Conservation (phyloP, 2,797 vertebrate genomes). For the Protonibea diacanthus region DNA sequence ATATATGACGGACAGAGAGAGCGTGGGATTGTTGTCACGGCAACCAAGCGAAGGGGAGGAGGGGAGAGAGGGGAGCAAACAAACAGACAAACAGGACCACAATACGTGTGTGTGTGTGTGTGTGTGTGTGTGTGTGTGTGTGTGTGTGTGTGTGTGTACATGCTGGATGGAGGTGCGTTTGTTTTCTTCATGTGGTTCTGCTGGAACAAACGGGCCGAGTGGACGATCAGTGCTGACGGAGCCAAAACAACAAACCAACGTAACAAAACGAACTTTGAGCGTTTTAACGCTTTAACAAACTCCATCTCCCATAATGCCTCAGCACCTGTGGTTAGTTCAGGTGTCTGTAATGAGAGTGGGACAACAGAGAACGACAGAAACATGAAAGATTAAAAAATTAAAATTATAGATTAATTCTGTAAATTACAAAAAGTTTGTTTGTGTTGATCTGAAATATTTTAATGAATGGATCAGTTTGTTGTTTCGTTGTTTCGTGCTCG, state of each 20-base stretch:
- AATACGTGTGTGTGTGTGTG: background rate
- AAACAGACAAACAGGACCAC: conserved; percentile 32
- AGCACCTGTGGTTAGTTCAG: no score
- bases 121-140: conserved; percentile 1
- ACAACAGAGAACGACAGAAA: no score
- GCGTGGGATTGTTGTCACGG: conserved; percentile 63
- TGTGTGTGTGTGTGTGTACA: conserved; percentile 11
- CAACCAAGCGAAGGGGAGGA: background rate
- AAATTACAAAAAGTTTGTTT: no score
- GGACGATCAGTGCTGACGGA: conserved; percentile 33
- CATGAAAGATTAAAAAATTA: background rate
- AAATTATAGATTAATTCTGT: no score
- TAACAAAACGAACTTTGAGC: background rate
- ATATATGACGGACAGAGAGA: conserved; percentile 34
- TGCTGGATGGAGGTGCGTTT: conserved; percentile 26
- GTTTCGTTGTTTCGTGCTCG: background rate
- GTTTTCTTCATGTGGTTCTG: conserved; percentile 35
- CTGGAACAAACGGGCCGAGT: conserved; percentile 24
- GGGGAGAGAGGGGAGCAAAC: background rate
- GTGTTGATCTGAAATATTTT: background rate
- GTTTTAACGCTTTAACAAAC: no score
- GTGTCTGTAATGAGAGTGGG: no score
- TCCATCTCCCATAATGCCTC: no score
- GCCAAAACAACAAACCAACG: background rate
- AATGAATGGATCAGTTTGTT: no score